Evolutionary conservation across 2,888 invertebrate species (phyloP), one percentile per base, ranked within the genome.

Genomic region (Luperina nickerlii): DNA sequence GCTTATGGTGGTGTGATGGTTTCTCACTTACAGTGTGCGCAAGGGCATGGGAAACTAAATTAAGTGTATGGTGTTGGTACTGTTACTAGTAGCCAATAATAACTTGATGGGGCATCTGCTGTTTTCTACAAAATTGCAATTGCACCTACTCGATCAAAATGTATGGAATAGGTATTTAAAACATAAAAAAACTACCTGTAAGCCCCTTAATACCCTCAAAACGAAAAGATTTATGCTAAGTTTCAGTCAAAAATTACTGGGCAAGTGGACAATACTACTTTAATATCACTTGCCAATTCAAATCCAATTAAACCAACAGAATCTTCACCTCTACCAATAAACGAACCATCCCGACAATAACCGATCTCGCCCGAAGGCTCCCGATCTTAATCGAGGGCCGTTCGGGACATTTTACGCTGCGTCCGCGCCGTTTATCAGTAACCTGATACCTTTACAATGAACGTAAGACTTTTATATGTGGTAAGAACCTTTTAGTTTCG

Each of bases 401-500:
- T 82, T 80, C 74, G 70, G 81, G 71, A 76, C 90, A 86, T 87
- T 91, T 91, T 91, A 92, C 88, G 86, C 84, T 27, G 77, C 82
- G 87, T 71, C 66, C 32, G 75, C 78, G 86, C 84, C 74, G 78
- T 92, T 90, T 88, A 89, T 92, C 91, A 89, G 92, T 88, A 92
- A 94, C 88, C 45, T 54, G 93, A 94, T 90, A 93, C 91, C 78
- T 83, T 89, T 51, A 88, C 84, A 86, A 84, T 80, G 85, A 83
- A 86, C 82, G 77, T 48, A 85, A 85, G 88, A 90, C 87, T 72
- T 88, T 89, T 89, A 88, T 87, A 85, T 79, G 78, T 87, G 67
- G 89, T 91, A 87, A 90, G 87, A 86, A 84, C 88, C 91, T 89
- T 91, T 92, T 92, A 92, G 90, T 81, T 83, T 82, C 75, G 67